phyloP scores from a whole-genome alignment of 1,140 invertebrate genomes.

The Trichomalopsis sarcophagae region DNA sequence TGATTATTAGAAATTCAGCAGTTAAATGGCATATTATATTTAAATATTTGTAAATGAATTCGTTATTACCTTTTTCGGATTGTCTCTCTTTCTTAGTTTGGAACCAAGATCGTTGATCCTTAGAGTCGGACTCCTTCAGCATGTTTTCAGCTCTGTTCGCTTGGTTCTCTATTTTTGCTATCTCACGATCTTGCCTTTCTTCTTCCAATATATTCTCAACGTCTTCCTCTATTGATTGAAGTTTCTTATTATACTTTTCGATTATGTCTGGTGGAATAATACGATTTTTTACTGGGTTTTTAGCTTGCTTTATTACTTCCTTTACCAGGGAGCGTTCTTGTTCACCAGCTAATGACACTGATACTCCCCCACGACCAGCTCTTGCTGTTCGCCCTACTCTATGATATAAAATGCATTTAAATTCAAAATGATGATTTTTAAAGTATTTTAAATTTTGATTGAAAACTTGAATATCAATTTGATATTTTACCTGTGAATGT shows the following conservation, averaged over 20 bases:
- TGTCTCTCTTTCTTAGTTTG: constrained; percentile 89
- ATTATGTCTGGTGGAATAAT: constrained; percentile 92
- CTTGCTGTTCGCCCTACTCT: constrained; percentile 95
- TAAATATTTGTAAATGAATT: background rate
- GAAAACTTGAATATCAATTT: background rate
- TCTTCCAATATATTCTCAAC: constrained; percentile 88
- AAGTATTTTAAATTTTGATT: constrained; percentile 6
- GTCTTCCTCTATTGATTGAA: constrained; percentile 84
- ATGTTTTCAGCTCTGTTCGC: constrained; percentile 87
- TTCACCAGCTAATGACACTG: constrained; percentile 95
- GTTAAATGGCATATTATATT: background rate
- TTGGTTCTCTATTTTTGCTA: constrained; percentile 90
- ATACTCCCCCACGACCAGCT: constrained; percentile 91
- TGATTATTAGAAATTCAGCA: constrained; percentile 24
- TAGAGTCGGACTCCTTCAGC: constrained; percentile 74
- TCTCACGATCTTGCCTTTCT: constrained; percentile 88
- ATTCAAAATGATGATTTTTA: background rate
- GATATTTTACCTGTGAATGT: constrained; percentile 87
- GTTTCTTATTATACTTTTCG: constrained; percentile 87
- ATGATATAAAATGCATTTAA: background rate
- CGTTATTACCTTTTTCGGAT: constrained; percentile 79
- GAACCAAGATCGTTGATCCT: constrained; percentile 86
- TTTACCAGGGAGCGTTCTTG: constrained; percentile 93
- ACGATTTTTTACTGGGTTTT: constrained; percentile 89
- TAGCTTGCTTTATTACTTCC: constrained; percentile 91